Evolutionary conservation across 1,140 invertebrate genomes (phyloP).

Genomic region (Tetramorium parvispinum): DNA sequence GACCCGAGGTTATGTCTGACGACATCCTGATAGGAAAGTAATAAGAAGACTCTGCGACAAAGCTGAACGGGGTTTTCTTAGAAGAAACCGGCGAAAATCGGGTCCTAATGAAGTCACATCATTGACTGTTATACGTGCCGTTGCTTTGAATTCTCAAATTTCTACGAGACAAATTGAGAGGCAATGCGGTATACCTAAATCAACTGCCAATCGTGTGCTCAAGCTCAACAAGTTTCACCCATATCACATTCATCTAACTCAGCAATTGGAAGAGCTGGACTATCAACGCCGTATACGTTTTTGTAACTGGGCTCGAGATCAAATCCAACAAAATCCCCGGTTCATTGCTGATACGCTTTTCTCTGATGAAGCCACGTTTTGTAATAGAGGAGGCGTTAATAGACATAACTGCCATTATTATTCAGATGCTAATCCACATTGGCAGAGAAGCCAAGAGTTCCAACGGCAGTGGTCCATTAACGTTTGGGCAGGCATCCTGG

Average conservation of each 20-base stretch:
- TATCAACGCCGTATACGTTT: background rate
- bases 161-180: background rate
- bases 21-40: background rate
- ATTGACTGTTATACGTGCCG: background rate
- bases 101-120: background rate
- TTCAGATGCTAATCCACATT: constrained; percentile 65
- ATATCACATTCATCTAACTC: background rate
- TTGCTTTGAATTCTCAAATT: background rate
- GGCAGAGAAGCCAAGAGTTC: constrained; percentile 63
- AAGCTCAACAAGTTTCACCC: background rate
- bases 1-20: too few species aligned
- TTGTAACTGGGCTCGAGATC: too few species aligned
- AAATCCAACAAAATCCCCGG: too few species aligned
- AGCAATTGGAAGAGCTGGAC: background rate
- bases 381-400: too few species aligned
- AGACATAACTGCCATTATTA: constrained; percentile 67
- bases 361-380: too few species aligned
- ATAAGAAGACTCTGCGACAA: background rate
- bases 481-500: constrained; percentile 67
- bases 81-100: background rate
- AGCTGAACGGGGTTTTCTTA: background rate
- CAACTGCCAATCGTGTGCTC: background rate
- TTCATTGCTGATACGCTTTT: too few species aligned
- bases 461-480: constrained; percentile 70
- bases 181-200: background rate